Evolutionary conservation across 2,797 vertebrate species (phyloP), one percentile per base, ranked within the genome.

Genomic region (Crocodylus rhombifer): DNA sequence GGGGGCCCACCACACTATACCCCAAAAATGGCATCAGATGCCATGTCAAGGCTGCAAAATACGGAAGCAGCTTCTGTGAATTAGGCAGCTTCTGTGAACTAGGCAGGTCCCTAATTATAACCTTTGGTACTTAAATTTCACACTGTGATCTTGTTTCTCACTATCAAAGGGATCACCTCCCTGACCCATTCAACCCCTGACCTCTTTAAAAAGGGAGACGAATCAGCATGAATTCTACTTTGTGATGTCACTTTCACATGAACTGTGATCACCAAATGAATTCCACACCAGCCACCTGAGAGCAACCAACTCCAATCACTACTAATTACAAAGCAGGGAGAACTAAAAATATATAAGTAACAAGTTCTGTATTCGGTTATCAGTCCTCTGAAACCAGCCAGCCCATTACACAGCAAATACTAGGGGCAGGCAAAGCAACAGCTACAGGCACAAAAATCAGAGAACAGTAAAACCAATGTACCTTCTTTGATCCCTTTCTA

Each of bases 401-500:
- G 25, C 71, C 84, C 91, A 30, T 21, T 0, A 83, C 82, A 86
- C 63, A 93, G 83, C 74, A 1, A 12, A 76, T 36, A 67, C 10
- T 57, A 85, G 84, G 84, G 82, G 58, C 80, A 92, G 23, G 69
- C 36, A 51, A 7, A 30, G 23, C 36, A 73, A 73, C 25, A 73
- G 69, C 36, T 73, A 51, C 8, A 73, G 42, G 36, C 36, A 73
- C 25, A 51, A 73, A 73, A 42, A 26, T 51, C 6, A 14, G 69
- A 73, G 25, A 73, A 76, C 9, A 8, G 73, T 2, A 90, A 25
- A 84, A 82, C 84, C 74, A 77, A 67, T 84, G 62, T 28, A 67
- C 75, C 51, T 75, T 69, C 91, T 82, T 75, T 91, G 61, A 51
- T 95, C 82, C 61, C 67, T 86, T 86, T 90, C 86, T 90, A 84